Conservation (phyloP, 2,113 vertebrate species). For the Solea solea region DNA sequence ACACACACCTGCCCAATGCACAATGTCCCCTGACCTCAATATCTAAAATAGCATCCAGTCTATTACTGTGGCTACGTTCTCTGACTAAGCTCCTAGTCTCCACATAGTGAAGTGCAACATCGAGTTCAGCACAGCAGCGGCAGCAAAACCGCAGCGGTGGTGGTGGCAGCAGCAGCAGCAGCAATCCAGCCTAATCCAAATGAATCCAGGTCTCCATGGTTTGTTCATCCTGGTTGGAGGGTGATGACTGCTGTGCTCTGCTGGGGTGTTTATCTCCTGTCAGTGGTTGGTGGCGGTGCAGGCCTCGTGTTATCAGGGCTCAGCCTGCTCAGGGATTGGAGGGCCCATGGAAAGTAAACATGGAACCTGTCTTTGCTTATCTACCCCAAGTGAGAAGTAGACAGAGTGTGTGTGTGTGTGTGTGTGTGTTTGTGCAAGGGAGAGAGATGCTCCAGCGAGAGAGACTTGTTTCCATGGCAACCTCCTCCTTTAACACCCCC, state of each 20-base stretch:
- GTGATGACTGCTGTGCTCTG: conserved; percentile 72
- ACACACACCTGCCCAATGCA: conserved; percentile 45
- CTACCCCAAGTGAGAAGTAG: conserved; percentile 65
- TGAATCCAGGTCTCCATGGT: conserved; percentile 77
- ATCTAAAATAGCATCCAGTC: conserved; percentile 68
- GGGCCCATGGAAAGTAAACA: conserved; percentile 78
- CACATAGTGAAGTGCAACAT: conserved; percentile 62
- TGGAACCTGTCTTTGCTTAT: conserved; percentile 82
- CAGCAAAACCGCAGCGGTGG: conserved; percentile 41
- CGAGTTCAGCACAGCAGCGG: conserved; percentile 62
- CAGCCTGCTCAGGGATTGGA: conserved; percentile 78
- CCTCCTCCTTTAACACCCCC: conserved; percentile 67
- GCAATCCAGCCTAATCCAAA: conserved; percentile 83
- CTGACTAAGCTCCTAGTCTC: conserved; percentile 59
- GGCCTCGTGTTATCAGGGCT: conserved; percentile 79
- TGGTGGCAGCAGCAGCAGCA: conserved; percentile 24
- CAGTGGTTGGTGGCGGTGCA: conserved; percentile 75
- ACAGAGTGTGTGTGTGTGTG: conserved; percentile 19
- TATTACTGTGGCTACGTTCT: conserved; percentile 49
- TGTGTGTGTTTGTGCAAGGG: conserved; percentile 13
- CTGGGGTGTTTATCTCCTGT: conserved; percentile 79
- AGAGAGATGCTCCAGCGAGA: conserved; percentile 45
- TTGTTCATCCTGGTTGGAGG: conserved; percentile 75
- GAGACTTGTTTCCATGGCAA: conserved; percentile 81
- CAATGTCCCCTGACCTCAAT: conserved; percentile 60